Base-by-base conservation (phyloP, 2,113 vertebrate genomes). In the Oncorhynchus mykiss region DNA sequence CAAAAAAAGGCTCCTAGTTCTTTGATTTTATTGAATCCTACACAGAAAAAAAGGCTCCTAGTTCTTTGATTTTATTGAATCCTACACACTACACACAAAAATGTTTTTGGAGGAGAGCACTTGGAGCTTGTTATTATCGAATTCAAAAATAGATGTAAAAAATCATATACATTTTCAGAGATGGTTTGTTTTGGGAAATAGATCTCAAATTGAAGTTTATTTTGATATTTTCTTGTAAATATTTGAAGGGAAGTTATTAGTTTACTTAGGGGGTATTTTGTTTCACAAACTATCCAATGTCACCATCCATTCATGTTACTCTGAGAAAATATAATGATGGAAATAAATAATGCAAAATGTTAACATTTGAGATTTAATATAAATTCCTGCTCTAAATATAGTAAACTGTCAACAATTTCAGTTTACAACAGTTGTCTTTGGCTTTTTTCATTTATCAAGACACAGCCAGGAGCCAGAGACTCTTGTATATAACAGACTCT, bases 181-280 rank as follows among this genome's bases (percentile, higher is more conserved):
- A 27, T 20, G 22, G 24, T 16, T 75, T 29, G 31, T 77, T 71
- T 73, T 13, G 22, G 12, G 3, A 8, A 12, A 39, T 16, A n/a
- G 3, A 72, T n/a, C 0, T n/a, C 2, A 45, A 74, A 57, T 12
- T 24, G 20, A 7, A 69, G 18, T 27, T 54, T 62, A 7, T 51
- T 54, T n/a, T 45, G 1, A 6, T 76, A 49, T 24, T 34, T 71
- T 79, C 75, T 48, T 66, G 64, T 4, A 34, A 14, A 73, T 67
- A 78, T 83, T 79, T 79, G 34, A 78, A 69, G 54, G 39, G 20
- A 72, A 49, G 51, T 29, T 80, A 73, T 39, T 48, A 18, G 49
- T 67, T 60, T 59, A 34, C 51, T 72, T 9, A 29, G 20, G 27
- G 18, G 7, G 29, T 9, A 18, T 75, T 60, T 64, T n/a, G 62